These are phyloP conservation scores for Clarias platycephalus DNA, from an alignment of 2,797 vertebrate species.

Conservation along the genomic window DNA sequence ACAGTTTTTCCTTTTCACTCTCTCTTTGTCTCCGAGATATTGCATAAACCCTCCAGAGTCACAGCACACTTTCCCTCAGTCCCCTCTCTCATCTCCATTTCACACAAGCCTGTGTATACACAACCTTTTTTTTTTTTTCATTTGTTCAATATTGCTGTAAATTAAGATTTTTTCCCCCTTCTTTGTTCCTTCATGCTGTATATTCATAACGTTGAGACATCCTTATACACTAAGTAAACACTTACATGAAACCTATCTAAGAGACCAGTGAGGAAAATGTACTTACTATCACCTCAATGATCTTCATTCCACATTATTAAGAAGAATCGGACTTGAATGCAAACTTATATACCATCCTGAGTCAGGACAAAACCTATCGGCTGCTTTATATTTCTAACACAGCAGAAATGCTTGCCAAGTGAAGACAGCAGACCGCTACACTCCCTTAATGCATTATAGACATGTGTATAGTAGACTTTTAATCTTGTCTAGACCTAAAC, in stretches of 20 bases:
- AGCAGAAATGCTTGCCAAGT: slow-evolving; percentile 29
- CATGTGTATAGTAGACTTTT: slow-evolving; percentile 35
- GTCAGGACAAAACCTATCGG: slow-evolving; percentile 2
- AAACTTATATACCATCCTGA: slow-evolving; percentile 1
- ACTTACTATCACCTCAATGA: not conserved
- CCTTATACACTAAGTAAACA: not conserved
- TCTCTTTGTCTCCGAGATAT: slow-evolving; percentile 55
- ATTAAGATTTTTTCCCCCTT: slow-evolving; percentile 6
- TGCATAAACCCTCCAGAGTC: slow-evolving; percentile 43
- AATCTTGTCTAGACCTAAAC: slow-evolving; percentile 37
- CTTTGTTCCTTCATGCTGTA: slow-evolving; percentile 37
- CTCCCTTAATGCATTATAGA: slow-evolving; percentile 38
- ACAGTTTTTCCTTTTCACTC: slow-evolving; percentile 21
- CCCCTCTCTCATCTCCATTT: slow-evolving; percentile 60
- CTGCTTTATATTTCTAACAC: slow-evolving; percentile 30
- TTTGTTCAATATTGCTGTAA: slow-evolving; percentile 39
- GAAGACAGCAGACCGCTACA: slow-evolving; percentile 19
- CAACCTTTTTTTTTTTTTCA: slow-evolving; percentile 29
- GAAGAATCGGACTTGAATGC: not conserved
- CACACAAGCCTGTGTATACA: slow-evolving; percentile 33
- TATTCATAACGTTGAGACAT: slow-evolving; percentile 36
- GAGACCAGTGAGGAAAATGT: slow-evolving; percentile 4
- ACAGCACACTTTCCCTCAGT: slow-evolving; percentile 58
- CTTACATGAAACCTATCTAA: slow-evolving; percentile 10
- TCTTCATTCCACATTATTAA: not conserved